Evolutionary conservation across 2,888 invertebrate species (phyloP).

Genomic region (Branchinecta sandiegonensis): DNA sequence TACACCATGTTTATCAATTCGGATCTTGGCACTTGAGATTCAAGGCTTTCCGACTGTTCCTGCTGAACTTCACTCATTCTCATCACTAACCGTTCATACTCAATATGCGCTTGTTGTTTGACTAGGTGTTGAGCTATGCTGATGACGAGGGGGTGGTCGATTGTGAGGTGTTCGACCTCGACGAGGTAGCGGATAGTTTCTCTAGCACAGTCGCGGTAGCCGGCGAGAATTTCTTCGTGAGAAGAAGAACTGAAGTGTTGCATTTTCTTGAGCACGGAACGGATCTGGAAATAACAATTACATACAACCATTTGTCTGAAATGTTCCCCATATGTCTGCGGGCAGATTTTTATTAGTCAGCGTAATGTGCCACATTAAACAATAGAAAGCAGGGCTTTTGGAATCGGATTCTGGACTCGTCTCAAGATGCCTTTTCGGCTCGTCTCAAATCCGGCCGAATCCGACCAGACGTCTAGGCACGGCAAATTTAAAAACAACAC

Average conservation of each 20-base stretch:
- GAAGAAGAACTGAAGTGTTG: neutral
- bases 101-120: constrained; percentile 16
- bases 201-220: constrained; percentile 32
- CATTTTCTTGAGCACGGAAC: no score
- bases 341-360: no score
- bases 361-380: no score
- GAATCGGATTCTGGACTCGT: no score
- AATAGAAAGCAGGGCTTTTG: no score
- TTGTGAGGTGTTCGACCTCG: constrained; percentile 31
- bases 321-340: no score
- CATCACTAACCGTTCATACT: constrained; percentile 6
- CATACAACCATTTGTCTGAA: no score
- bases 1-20: constrained; percentile 5
- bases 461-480: no score
- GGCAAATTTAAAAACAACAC: no score
- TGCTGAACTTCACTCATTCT: neutral
- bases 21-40: neutral
- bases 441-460: no score
- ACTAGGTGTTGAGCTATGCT: constrained; percentile 30
- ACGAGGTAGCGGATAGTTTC: constrained; percentile 31
- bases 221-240: constrained; percentile 27
- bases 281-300: no score
- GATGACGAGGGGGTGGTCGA: constrained; percentile 31
- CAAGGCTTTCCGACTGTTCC: neutral
- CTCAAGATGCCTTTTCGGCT: no score